phyloP scores from a whole-genome alignment of 2,113 vertebrate genomes.

The Eretmochelys imbricata region DNA sequence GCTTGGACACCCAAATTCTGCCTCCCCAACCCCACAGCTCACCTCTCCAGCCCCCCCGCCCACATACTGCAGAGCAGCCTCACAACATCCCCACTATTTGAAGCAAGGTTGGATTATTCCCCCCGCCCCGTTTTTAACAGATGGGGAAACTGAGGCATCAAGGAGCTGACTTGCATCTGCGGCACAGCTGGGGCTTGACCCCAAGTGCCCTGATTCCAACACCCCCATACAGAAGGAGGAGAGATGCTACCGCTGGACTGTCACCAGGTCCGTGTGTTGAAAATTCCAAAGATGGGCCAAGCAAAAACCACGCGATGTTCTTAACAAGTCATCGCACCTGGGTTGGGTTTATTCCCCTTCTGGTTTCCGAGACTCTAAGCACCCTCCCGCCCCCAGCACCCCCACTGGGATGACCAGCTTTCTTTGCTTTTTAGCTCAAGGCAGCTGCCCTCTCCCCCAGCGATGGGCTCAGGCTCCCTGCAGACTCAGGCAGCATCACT shows the following conservation, averaged over 20 bases:
- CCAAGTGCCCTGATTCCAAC: too few relatives aligned
- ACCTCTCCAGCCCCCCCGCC: too few relatives aligned
- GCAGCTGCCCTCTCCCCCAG: too few relatives aligned
- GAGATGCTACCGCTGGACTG: too few relatives aligned
- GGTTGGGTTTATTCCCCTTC: background rate
- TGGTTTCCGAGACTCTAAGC: background rate
- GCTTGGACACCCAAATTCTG: background rate
- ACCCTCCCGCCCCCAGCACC: too few relatives aligned
- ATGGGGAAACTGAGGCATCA: background rate
- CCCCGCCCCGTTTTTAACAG: background rate
- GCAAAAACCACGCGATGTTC: background rate
- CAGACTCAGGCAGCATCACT: too few relatives aligned
- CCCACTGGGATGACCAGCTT: background rate
- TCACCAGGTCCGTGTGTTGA: background rate
- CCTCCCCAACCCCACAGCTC: background rate
- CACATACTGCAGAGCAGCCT: background rate
- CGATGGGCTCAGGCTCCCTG: too few relatives aligned
- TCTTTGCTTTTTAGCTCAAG: background rate
- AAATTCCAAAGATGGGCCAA: background rate
- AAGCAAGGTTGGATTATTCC: background rate
- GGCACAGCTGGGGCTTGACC: background rate
- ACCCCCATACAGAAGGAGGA: background rate
- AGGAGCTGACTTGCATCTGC: background rate
- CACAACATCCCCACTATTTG: background rate
- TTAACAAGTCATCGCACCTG: background rate